Base-by-base conservation (phyloP, 1,140 invertebrate genomes). In the Brachionus calyciflorus region DNA sequence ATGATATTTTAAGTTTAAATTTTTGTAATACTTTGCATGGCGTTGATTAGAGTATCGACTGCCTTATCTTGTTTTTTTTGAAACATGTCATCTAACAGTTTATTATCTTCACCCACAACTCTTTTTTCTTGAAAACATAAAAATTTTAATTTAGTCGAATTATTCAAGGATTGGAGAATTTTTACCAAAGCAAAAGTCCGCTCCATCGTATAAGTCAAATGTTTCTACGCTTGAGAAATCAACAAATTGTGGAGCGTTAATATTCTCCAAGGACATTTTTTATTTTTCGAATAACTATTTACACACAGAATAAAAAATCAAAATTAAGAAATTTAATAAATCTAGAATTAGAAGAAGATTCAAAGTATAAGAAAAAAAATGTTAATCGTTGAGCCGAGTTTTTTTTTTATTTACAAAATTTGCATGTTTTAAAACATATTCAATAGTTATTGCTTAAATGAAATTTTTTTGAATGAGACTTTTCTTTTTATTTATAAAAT, bases 241-340 rank as follows among this genome's bases (percentile, higher is more conserved):
- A 14, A 73, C 69, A 73, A 73, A 73, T 51, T 73, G 69, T 17
- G 69, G 69, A 21, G 79, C 79, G 57, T 81, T 81, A 63, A 79
- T 82, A 26, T 82, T 81, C 80, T 73, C 69, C 2, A 73, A 37
- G 3, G 69, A 73, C 69, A 73, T 73, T 65, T 65, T 65, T n/a
- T n/a, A n/a, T n/a, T n/a, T n/a, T n/a, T n/a, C n/a, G n/a, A n/a
- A n/a, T n/a, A n/a, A n/a, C n/a, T n/a, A n/a, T n/a, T n/a, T n/a
- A n/a, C n/a, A n/a, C n/a, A n/a, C n/a, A n/a, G n/a, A n/a, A n/a
- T n/a, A 46, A 46, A 37, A 37, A 37, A 37, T 5, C 33, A 9
- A 37, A 9, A 37, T 5, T 5, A 37, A 37, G 9, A 37, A 37
- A 37, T 37, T 9, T 37, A 37, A n/a, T n/a, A n/a, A n/a, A n/a